Percentiles rank a stretch among this genome's conserved stretches.
Conservation (phyloP, 37 sponge, comb jelly and placozoan genomes). For the Aphrocallistes beatrix region DNA sequence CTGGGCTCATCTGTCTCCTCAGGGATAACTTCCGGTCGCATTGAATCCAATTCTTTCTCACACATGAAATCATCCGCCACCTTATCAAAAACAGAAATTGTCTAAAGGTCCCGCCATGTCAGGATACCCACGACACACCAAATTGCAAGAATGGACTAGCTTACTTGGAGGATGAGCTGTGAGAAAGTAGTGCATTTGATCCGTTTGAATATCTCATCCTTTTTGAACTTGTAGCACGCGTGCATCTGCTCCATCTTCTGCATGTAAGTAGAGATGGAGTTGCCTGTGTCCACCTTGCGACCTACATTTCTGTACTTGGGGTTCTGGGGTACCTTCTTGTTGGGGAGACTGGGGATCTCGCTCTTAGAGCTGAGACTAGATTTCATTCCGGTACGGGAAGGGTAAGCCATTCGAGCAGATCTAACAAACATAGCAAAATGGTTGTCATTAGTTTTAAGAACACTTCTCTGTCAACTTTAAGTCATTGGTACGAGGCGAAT, state of each 20-base stretch:
- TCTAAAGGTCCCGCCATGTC: background rate
- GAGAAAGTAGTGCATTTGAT: constrained; percentile 88
- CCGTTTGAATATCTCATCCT: constrained; percentile 90
- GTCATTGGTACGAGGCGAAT: no score
- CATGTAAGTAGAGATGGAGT: constrained; percentile 4
- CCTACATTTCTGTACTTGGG: constrained; percentile 83
- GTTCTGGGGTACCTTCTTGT: constrained; percentile 81
- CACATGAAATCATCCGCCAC: background rate
- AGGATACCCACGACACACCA: background rate
- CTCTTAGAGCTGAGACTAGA: background rate
- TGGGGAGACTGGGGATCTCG: constrained; percentile 21
- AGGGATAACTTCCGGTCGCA: background rate
- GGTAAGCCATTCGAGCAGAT: no score
- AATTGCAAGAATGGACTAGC: background rate
- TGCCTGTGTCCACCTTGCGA: constrained; percentile 69
- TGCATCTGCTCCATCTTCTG: background rate
- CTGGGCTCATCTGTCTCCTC: background rate
- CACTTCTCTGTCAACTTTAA: no score
- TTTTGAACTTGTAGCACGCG: constrained; percentile 54
- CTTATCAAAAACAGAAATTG: background rate
- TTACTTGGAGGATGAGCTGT: constrained; percentile 75
- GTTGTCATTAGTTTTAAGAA: no score
- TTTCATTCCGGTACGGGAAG: background rate
- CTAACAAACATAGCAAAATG: no score
- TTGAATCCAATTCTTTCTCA: background rate